Percentiles rank a stretch among this genome's conserved stretches.
Evolutionary conservation across 2,797 vertebrate species (phyloP).

Genomic region (Oryzias sinensis): DNA sequence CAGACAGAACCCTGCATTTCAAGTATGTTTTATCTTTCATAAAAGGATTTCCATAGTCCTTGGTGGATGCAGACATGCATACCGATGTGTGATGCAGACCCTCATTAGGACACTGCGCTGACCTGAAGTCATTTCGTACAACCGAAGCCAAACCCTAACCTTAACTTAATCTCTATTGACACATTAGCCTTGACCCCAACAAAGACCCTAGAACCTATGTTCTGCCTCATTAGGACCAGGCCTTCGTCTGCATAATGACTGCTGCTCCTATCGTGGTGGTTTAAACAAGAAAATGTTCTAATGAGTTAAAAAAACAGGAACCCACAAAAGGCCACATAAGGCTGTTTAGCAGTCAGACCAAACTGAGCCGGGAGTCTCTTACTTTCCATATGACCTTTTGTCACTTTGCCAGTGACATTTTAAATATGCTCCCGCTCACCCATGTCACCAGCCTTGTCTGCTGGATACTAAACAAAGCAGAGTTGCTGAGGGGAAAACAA

Average conservation of each 20-base stretch:
- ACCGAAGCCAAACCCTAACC: no score
- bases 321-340: conserved; percentile 25
- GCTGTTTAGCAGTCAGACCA: conserved; percentile 76
- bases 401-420: conserved; percentile 79
- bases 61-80: conserved; percentile 24
- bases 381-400: conserved; percentile 81
- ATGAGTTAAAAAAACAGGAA: neutral
- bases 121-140: no score
- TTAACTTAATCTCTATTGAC: no score
- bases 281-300: no score
- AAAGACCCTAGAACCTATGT: no score
- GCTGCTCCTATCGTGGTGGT: no score
- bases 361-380: conserved; percentile 75
- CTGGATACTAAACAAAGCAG: conserved; percentile 72
- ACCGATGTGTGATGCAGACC: conserved; percentile 27
- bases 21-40: conserved; percentile 1
- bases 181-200: no score
- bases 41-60: conserved; percentile 8
- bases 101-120: neutral
- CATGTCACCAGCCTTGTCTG: conserved; percentile 69
- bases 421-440: conserved; percentile 74
- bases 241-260: no score
- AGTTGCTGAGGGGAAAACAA: conserved; percentile 46
- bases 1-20: conserved; percentile 1
- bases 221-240: no score